phyloP scores from a whole-genome alignment of 1,140 invertebrate species.

The Latrodectus geometricus region DNA sequence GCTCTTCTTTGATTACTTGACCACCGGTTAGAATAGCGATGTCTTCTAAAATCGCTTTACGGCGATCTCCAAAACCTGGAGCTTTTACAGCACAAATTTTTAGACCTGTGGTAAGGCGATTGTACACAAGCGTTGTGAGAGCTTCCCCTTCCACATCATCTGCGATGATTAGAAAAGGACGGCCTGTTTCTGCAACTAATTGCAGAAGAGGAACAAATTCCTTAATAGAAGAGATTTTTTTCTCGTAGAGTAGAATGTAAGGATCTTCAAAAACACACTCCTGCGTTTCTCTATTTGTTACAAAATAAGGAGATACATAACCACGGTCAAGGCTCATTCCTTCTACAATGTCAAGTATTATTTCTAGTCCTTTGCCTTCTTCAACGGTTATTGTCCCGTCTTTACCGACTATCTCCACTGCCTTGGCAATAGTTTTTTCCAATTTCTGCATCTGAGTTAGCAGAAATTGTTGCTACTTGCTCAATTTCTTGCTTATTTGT shows the following conservation, averaged over 20 bases:
- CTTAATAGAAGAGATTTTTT: slow-evolving; percentile 64
- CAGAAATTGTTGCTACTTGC: slow-evolving; percentile 64
- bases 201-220: slow-evolving; percentile 94
- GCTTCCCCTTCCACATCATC: slow-evolving; percentile 99
- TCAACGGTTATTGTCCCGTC: slow-evolving; percentile 65
- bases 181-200: slow-evolving; percentile 91
- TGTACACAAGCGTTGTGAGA: slow-evolving; percentile 95
- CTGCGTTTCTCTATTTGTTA: slow-evolving; percentile 57
- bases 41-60: slow-evolving; percentile 95
- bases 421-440: slow-evolving; percentile 63
- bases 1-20: slow-evolving; percentile 97
- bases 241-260: slow-evolving; percentile 62
- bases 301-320: slow-evolving; percentile 64
- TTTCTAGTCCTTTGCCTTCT: slow-evolving; percentile 61
- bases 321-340: slow-evolving; percentile 65
- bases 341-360: slow-evolving; percentile 63
- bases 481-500: slow-evolving; percentile 54
- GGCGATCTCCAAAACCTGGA: slow-evolving; percentile 98
- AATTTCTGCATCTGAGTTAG: slow-evolving; percentile 61
- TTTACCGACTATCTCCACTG: slow-evolving; percentile 65
- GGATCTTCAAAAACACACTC: slow-evolving; percentile 61
- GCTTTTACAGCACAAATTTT: slow-evolving; percentile 98
- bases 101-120: slow-evolving; percentile 90
- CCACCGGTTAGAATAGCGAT: slow-evolving; percentile 98
- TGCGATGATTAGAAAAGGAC: slow-evolving; percentile 95